These are phyloP conservation scores for Nephrotoma appendiculata DNA, from an alignment of 2,888 invertebrate species.

Conservation along the genomic window DNA sequence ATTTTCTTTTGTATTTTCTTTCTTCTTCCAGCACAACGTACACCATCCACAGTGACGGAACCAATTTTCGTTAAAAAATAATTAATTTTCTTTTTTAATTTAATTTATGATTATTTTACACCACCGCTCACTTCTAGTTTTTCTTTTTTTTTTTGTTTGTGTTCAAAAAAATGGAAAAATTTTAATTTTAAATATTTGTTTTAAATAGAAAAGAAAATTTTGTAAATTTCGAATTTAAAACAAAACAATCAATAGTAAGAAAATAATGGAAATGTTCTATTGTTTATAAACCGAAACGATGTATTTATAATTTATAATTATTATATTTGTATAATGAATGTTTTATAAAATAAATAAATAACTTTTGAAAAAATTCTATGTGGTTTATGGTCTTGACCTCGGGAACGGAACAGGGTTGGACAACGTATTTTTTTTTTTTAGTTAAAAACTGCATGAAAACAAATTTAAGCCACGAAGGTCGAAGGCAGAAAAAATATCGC, in stretches of 20 bases:
- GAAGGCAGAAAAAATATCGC: no score
- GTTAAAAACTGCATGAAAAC: no score
- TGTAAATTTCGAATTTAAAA: neutral
- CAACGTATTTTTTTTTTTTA: neutral
- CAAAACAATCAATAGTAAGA: neutral
- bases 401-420: no score
- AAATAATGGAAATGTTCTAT: neutral
- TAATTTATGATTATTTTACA: neutral
- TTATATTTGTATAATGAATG: neutral
- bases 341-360: neutral
- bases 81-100: neutral
- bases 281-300: neutral
- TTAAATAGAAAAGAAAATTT: neutral
- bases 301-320: neutral
- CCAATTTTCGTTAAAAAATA: neutral
- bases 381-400: neutral
- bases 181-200: neutral
- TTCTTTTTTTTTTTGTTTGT: neutral
- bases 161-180: neutral
- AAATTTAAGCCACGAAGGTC: no score
- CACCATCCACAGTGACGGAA: neutral
- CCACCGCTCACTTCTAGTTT: neutral
- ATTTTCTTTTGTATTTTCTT: neutral
- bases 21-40: neutral
- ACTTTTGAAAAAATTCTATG: neutral